Base-by-base conservation (phyloP, 2,797 vertebrate species). In the Synaphobranchus kaupii region DNA sequence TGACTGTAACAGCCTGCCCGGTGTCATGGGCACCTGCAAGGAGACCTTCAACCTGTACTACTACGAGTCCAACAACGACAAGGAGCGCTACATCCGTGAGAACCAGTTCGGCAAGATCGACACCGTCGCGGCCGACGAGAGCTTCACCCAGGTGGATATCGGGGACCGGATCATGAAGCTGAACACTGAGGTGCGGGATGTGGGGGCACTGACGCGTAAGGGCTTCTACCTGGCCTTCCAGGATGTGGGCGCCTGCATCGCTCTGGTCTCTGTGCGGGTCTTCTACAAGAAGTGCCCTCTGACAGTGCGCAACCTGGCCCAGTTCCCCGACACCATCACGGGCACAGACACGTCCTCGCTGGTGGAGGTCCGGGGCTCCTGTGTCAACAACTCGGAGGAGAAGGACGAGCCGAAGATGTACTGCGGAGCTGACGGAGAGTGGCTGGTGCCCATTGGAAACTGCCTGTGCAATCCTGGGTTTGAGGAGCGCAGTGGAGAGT, bases 321-420 rank as follows among this genome's bases (percentile, higher is more conserved):
- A 98, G 92, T 99, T 99, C 94, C 98, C 98, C 0, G 98, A 99
- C 90, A 99, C 98, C 83, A 96, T 98, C 86, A 99, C 98, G 0
- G 98, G 98, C 25, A 97, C 97, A 0, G 98, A 99, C 88, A 98
- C 98, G 0, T 99, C 98, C 48, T 99, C 98, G 0, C 95, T 99
- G 89, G 98, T 99, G 94, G 98, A 99, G 92, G 97, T 99, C 89
- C 97, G 97, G 0, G 98, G 98, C 90, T 98, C 98, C 6, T 99
- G 98, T 76, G 98, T 99, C 95, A 97, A 99, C 95, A 97, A 99
- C 94, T 98, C 98, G 0, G 98, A 99, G 92, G 98, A 99, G 92
- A 98, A 97, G 92, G 98, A 99, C 93, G 97, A 98, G 93, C 98
- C 98, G 90, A 99, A 98, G 95, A 99, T 99, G 98, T 99, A 99